Evolutionary conservation across 2,888 invertebrate genomes (phyloP).

Genomic region (Macaria notata): DNA sequence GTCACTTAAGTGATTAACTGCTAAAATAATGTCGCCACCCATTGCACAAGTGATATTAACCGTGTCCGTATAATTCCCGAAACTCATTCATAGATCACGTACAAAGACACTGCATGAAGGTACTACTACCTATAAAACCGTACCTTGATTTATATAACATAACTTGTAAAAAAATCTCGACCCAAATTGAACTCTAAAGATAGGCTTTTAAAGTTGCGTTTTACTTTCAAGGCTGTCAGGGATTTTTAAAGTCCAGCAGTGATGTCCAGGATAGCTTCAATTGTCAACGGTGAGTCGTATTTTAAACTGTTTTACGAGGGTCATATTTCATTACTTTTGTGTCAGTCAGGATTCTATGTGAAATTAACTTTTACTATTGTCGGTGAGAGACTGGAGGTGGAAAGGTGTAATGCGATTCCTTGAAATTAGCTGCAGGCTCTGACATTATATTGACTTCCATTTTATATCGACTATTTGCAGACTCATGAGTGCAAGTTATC

Average conservation of each 20-base stretch:
- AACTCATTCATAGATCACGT: constrained; percentile 71
- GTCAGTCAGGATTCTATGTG: constrained; percentile 41
- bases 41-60: constrained; percentile 35
- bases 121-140: constrained; percentile 52
- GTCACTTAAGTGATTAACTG: constrained; percentile 13
- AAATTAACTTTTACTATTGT: constrained; percentile 45
- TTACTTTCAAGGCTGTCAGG: constrained; percentile 24
- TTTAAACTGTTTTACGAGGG: constrained; percentile 67
- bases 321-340: constrained; percentile 60
- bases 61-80: constrained; percentile 50
- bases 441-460: background rate
- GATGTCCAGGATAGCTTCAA: constrained; percentile 62
- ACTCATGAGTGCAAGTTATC: too few relatives aligned
- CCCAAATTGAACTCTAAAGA: constrained; percentile 3
- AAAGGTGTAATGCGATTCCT: constrained; percentile 2
- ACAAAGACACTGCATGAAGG: constrained; percentile 50
- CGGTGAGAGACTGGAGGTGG: constrained; percentile 10
- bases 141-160: constrained; percentile 44
- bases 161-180: constrained; percentile 1
- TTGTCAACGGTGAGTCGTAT: constrained; percentile 60
- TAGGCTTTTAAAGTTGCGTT: constrained; percentile 29
- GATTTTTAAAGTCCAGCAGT: constrained; percentile 50
- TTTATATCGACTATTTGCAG: too few relatives aligned
- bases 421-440: background rate
- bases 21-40: constrained; percentile 20